A percentile compares a stretch with the other conserved stretches of the same genome.
These are phyloP conservation scores for Dasyornis broadbenti DNA, from an alignment of 2,113 vertebrate genomes.

Conservation along the genomic window DNA sequence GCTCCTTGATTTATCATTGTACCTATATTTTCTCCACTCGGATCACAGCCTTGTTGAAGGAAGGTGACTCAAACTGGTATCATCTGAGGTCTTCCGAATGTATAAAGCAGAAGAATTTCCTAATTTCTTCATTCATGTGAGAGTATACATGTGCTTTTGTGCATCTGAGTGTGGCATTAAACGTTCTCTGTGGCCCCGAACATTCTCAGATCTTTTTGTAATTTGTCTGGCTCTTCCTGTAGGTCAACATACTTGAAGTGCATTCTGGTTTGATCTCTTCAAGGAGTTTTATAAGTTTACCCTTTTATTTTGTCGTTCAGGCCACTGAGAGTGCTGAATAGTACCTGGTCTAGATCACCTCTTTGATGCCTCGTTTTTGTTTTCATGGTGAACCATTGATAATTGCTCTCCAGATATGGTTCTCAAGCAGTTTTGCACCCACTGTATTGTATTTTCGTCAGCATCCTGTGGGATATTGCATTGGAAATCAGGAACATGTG, in stretches of 20 bases:
- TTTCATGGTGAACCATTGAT: background rate
- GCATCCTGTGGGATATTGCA: background rate
- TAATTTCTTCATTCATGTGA: background rate
- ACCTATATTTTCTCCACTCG: background rate
- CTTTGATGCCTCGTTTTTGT: background rate
- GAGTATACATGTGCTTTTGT: background rate
- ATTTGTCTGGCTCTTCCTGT: background rate
- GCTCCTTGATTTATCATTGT: background rate
- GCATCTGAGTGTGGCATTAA: background rate
- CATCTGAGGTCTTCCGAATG: background rate
- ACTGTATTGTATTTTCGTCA: background rate
- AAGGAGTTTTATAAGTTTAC: background rate
- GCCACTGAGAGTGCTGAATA: background rate
- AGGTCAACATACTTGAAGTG: background rate
- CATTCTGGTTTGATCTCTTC: background rate
- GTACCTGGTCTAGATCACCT: background rate
- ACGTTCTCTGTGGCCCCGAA: background rate
- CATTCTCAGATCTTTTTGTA: background rate
- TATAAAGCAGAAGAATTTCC: background rate
- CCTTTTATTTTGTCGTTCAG: background rate
- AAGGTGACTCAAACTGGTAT: background rate
- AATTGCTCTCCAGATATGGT: background rate
- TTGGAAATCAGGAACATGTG: background rate
- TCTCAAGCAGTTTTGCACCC: background rate
- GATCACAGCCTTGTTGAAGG: background rate